These are phyloP conservation scores for Pionites leucogaster DNA, from an alignment of 2,113 vertebrate genomes.

Conservation along the genomic window DNA sequence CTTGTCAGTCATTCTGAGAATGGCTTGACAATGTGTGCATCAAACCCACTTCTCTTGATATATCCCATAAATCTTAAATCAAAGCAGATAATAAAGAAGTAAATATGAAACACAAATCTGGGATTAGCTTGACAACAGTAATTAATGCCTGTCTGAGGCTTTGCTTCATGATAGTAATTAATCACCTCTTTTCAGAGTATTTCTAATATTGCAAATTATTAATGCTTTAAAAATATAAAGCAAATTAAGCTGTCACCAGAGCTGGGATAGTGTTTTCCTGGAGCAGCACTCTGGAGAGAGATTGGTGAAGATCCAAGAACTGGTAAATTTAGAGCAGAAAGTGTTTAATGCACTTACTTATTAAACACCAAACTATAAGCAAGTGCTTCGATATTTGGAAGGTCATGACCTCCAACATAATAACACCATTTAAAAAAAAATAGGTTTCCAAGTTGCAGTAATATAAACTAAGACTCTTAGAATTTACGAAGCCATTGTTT, in stretches of 20 bases:
- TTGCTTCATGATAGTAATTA: neutral
- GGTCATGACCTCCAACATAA: neutral
- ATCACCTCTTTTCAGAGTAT: neutral
- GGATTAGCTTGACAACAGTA: neutral
- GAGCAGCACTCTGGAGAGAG: neutral
- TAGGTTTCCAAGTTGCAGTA: neutral
- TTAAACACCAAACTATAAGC: slow-evolving; percentile 41
- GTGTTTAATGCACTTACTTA: neutral
- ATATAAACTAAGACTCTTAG: neutral
- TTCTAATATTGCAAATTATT: slow-evolving; percentile 3
- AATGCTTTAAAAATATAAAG: neutral
- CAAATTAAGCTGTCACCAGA: neutral
- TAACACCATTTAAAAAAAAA: neutral
- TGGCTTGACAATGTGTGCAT: neutral
- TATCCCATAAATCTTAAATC: neutral
- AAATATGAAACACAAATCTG: neutral
- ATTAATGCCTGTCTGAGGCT: neutral
- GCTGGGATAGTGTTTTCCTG: neutral
- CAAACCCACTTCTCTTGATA: neutral
- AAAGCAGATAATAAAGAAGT: neutral
- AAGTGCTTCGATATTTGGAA: slow-evolving; percentile 19
- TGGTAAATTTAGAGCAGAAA: slow-evolving; percentile 38
- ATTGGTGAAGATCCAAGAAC: slow-evolving; percentile 7
- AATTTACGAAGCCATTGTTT: neutral
- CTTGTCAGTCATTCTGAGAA: neutral